phyloP scores from a whole-genome alignment of 2,113 vertebrate genomes.

The Collichthys lucidus region DNA sequence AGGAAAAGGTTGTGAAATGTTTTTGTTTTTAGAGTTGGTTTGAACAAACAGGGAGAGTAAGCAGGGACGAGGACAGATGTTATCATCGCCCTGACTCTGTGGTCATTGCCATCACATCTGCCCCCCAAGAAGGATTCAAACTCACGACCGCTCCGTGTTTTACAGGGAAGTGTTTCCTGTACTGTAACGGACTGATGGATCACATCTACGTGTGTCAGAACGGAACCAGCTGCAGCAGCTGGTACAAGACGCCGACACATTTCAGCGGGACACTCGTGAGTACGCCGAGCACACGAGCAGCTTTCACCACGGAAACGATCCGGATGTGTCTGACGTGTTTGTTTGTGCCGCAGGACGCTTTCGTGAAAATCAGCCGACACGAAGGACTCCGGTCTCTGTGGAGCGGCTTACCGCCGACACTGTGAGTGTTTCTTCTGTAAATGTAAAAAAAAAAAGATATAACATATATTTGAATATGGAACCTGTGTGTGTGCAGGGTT shows the following conservation, averaged over 20 bases:
- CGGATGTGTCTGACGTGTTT: neutral
- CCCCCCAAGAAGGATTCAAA: neutral
- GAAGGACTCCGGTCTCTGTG: constrained; percentile 93
- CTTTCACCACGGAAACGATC: neutral
- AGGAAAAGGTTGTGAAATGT: neutral
- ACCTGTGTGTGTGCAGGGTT: constrained; percentile 81
- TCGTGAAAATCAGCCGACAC: constrained; percentile 93
- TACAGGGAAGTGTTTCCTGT: constrained; percentile 95
- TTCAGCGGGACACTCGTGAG: constrained; percentile 94
- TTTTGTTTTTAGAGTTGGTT: neutral
- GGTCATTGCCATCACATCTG: constrained; percentile 36
- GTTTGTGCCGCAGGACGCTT: constrained; percentile 88
- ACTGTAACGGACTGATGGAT: constrained; percentile 95
- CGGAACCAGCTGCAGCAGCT: constrained; percentile 85
- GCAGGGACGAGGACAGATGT: constrained; percentile 19
- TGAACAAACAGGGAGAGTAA: constrained; percentile 34
- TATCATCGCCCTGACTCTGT: constrained; percentile 16
- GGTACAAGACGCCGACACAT: constrained; percentile 90
- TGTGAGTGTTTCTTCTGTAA: constrained; percentile 86
- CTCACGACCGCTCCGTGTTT: neutral
- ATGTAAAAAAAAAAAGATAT: too few relatives aligned
- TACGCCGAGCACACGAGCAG: neutral
- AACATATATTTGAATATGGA: too few relatives aligned
- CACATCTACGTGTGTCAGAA: constrained; percentile 95
- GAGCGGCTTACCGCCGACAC: constrained; percentile 95